Evolutionary conservation across 2,113 vertebrate species (phyloP).

Genomic region (Charadrius vociferus): DNA sequence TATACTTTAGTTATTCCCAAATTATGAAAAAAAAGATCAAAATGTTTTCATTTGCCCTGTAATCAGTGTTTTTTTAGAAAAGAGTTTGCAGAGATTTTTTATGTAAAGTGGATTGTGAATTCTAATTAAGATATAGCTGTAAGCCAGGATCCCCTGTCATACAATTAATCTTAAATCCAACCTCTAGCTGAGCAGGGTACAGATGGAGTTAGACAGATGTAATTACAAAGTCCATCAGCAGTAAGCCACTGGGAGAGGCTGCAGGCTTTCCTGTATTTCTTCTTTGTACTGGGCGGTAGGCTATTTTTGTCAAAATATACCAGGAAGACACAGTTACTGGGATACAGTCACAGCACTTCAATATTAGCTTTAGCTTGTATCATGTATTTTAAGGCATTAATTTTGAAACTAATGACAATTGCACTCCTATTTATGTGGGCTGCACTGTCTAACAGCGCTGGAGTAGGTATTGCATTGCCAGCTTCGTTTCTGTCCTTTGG

Average conservation of each 20-base stretch:
- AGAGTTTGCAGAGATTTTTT: neutral
- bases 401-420: neutral
- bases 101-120: slow-evolving; percentile 7
- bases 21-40: neutral
- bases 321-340: neutral
- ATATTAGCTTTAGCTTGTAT: neutral
- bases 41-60: slow-evolving; percentile 10
- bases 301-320: slow-evolving; percentile 16
- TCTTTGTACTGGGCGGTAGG: neutral
- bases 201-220: slow-evolving; percentile 26
- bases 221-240: slow-evolving; percentile 56
- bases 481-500: neutral
- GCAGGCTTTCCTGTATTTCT: slow-evolving; percentile 22
- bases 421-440: neutral
- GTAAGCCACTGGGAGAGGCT: neutral
- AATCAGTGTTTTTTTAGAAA: neutral
- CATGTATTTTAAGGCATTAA: neutral
- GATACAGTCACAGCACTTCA: neutral
- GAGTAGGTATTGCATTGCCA: neutral
- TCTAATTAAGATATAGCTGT: slow-evolving; percentile 46
- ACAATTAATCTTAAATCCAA: slow-evolving; percentile 45
- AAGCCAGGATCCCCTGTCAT: neutral
- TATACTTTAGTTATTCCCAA: neutral
- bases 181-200: neutral
- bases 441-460: neutral